Conservation (phyloP, 2,797 vertebrate species). For the Pyrocephalus nanus region DNA sequence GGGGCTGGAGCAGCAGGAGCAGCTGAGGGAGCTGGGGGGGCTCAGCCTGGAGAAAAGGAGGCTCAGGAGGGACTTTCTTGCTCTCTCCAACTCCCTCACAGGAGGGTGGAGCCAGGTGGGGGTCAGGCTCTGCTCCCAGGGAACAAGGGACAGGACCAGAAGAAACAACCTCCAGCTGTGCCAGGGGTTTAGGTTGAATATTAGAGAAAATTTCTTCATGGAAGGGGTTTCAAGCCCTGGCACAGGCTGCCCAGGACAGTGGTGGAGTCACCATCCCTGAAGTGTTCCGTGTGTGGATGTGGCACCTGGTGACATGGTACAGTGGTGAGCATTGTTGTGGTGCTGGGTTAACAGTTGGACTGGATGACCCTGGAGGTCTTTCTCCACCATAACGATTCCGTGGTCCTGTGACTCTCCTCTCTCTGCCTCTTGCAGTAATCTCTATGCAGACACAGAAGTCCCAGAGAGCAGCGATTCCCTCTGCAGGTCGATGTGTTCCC, state of each 20-base stretch:
- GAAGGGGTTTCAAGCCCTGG: background rate
- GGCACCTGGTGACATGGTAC: background rate
- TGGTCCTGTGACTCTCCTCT: conserved; percentile 5
- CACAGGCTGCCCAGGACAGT: background rate
- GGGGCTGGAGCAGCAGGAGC: background rate
- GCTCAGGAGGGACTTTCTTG: background rate
- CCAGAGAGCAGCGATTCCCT: conserved; percentile 51
- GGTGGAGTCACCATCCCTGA: background rate
- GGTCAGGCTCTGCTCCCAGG: background rate
- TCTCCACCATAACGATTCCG: background rate
- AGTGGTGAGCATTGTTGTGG: background rate
- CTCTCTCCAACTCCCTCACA: background rate
- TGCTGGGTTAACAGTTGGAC: background rate
- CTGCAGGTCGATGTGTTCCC: conserved; percentile 60
- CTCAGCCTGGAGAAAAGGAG: background rate
- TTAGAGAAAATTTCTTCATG: background rate
- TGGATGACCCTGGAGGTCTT: background rate
- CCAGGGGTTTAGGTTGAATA: background rate
- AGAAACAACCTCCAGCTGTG: background rate
- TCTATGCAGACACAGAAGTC: conserved; percentile 72
- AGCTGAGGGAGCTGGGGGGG: background rate
- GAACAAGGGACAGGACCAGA: background rate
- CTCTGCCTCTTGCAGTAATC: conserved; percentile 73
- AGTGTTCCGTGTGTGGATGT: background rate
- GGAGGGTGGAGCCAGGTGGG: background rate